Percentiles rank a stretch among this genome's conserved stretches.
Evolutionary conservation across 30 jellyfish, hydroid and myxozoan genomes (phyloP).

Genomic region (Morbakka virulenta): DNA sequence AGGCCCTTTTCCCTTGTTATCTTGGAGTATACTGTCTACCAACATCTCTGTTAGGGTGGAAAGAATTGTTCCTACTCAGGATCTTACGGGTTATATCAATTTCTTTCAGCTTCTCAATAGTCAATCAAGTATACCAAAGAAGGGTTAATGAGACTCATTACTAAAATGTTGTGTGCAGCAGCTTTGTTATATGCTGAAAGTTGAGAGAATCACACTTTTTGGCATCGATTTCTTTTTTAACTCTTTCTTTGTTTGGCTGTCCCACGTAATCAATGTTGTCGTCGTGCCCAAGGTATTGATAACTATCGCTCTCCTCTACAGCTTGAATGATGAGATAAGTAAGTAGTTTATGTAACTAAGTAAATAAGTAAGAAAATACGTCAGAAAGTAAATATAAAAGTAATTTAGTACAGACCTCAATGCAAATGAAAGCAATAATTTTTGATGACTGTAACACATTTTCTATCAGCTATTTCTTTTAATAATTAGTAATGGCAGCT

Average conservation of each 20-base stretch:
- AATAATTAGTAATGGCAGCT: too few relatives aligned
- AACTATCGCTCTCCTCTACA: conserved; percentile 35
- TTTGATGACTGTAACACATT: too few relatives aligned
- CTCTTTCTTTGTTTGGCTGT: conserved; percentile 34
- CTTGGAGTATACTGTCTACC: not conserved
- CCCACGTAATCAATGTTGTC: conserved; percentile 32
- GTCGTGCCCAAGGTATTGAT: conserved; percentile 35
- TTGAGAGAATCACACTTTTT: conserved; percentile 5
- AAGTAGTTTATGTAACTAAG: too few relatives aligned
- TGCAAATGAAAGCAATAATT: too few relatives aligned
- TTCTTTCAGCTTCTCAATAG: conserved; percentile 12
- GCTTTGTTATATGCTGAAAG: conserved; percentile 49
- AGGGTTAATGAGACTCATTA: conserved; percentile 6
- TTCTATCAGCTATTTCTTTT: too few relatives aligned
- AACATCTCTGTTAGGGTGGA: not conserved
- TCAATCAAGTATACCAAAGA: conserved; percentile 41
- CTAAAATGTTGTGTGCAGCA: conserved; percentile 20
- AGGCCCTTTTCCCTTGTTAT: too few relatives aligned
- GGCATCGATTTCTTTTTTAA: conserved; percentile 23
- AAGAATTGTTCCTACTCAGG: conserved; percentile 2
- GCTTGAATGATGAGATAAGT: conserved; percentile 12
- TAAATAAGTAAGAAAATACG: too few relatives aligned
- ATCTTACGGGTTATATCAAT: conserved; percentile 25
- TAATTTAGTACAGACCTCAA: too few relatives aligned
- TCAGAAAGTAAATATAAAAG: too few relatives aligned